A percentile compares a stretch with the other conserved stretches of the same genome.
These are phyloP conservation scores for Acanthosoma haemorrhoidale DNA, from an alignment of 2,888 invertebrate species.

Conservation along the genomic window DNA sequence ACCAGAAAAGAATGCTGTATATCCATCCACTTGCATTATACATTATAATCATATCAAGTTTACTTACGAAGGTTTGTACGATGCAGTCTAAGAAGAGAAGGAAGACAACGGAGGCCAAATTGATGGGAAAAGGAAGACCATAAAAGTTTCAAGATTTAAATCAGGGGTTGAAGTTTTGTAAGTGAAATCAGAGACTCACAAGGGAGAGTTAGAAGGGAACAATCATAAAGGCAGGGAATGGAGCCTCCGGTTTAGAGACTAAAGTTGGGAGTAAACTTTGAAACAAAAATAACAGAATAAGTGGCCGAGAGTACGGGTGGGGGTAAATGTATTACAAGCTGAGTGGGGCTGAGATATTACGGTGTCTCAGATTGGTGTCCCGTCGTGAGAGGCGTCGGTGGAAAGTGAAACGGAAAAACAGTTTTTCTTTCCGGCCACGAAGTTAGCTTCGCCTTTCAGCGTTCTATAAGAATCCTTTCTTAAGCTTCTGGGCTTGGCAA, in stretches of 20 bases:
- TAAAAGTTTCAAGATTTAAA: slow-evolving; percentile 11
- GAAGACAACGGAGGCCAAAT: background rate
- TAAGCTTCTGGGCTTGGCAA: slow-evolving; percentile 5
- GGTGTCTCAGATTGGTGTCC: slow-evolving; percentile 3
- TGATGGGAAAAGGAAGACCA: slow-evolving; percentile 12
- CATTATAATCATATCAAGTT: too few species aligned
- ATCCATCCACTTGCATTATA: too few species aligned
- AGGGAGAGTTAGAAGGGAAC: slow-evolving; percentile 6
- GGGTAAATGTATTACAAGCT: slow-evolving; percentile 9
- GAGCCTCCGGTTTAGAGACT: slow-evolving; percentile 5
- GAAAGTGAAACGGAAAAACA: slow-evolving; percentile 13
- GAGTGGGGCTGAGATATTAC: slow-evolving; percentile 13
- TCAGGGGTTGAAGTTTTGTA: slow-evolving; percentile 11
- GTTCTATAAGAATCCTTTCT: background rate
- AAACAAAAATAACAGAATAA: slow-evolving; percentile 14
- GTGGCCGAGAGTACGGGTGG: background rate
- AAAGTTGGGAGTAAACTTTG: slow-evolving; percentile 12
- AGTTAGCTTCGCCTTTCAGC: slow-evolving; percentile 4
- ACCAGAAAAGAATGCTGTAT: too few species aligned
- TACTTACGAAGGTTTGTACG: too few species aligned
- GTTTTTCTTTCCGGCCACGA: slow-evolving; percentile 6
- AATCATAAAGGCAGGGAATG: background rate
- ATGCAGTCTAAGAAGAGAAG: background rate
- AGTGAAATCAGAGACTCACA: slow-evolving; percentile 12
- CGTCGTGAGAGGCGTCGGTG: background rate